These are phyloP conservation scores for Lynx canadensis DNA, from an alignment of 2,113 vertebrate species.

Conservation along the genomic window DNA sequence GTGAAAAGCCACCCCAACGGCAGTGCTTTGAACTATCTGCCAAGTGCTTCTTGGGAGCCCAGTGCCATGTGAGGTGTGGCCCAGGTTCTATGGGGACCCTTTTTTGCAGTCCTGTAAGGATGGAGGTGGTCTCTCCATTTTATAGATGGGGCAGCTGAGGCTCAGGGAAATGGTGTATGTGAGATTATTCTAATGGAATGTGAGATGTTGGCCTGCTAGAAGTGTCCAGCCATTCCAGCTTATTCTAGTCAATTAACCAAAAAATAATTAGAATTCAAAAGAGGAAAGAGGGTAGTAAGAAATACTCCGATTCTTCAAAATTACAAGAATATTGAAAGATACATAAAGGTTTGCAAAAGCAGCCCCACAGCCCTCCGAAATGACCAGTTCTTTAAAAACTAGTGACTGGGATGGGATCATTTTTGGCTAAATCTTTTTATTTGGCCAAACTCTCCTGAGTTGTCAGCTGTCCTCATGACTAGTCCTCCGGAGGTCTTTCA, in stretches of 20 bases:
- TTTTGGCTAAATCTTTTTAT: background rate
- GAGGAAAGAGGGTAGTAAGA: background rate
- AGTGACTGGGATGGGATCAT: background rate
- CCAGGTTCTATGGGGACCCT: background rate
- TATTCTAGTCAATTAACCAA: background rate
- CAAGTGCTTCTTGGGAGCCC: background rate
- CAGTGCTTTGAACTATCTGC: background rate
- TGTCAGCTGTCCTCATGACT: background rate
- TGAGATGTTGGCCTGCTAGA: background rate
- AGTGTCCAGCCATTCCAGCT: background rate
- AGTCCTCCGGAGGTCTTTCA: background rate
- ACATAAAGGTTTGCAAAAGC: background rate
- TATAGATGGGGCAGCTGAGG: background rate
- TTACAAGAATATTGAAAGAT: background rate
- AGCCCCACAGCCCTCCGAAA: background rate
- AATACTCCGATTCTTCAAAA: constrained; percentile 14
- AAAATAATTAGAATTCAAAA: constrained; percentile 41
- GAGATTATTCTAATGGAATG: background rate
- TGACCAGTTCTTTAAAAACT: background rate
- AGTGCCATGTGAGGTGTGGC: no score
- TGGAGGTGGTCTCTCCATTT: background rate
- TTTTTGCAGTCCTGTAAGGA: background rate
- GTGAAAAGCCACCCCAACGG: no score
- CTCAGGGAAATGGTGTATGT: background rate
- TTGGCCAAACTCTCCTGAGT: background rate